Percentiles rank a stretch among this genome's conserved stretches.
Evolutionary conservation across 2,888 invertebrate genomes (phyloP).

Genomic region (Lottia gigantea): DNA sequence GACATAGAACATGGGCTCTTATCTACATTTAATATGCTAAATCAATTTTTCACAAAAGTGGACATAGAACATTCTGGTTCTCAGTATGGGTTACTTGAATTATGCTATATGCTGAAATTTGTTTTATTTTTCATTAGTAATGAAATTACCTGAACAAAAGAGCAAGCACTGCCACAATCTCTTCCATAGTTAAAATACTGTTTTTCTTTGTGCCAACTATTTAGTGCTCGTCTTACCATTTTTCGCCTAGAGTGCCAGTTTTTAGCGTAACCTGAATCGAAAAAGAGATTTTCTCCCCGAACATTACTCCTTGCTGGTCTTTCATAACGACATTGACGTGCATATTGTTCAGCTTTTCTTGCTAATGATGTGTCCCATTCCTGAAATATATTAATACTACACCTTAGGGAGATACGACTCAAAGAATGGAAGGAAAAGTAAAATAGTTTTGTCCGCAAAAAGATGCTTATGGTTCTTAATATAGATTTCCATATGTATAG

Average conservation of each 20-base stretch:
- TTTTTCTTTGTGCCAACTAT: constrained; percentile 31
- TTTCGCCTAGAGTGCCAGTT: constrained; percentile 17
- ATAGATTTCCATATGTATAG: too few species aligned
- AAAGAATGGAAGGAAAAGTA: too few species aligned
- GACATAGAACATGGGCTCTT: too few species aligned
- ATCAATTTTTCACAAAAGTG: too few species aligned
- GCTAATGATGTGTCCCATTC: constrained; percentile 27
- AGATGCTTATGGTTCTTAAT: too few species aligned
- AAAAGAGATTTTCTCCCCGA: constrained; percentile 34
- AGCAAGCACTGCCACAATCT: constrained; percentile 34
- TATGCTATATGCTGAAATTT: too few species aligned
- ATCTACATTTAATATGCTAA: too few species aligned
- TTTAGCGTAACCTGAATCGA: constrained; percentile 16
- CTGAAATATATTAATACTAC: constrained; percentile 5
- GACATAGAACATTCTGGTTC: too few species aligned
- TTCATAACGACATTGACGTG: constrained; percentile 33
- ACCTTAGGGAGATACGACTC: too few species aligned
- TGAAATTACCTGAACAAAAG: constrained; percentile 34
- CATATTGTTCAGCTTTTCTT: constrained; percentile 26
- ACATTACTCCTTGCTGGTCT: constrained; percentile 26
- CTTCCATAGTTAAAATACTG: constrained; percentile 29
- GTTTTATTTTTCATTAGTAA: constrained; percentile 11
- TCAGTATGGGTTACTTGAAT: too few species aligned
- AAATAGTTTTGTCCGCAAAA: too few species aligned
- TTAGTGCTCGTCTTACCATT: constrained; percentile 23